phyloP scores from a whole-genome alignment of 64 coral and sea anemone species.

The Pocillopora verrucosa region DNA sequence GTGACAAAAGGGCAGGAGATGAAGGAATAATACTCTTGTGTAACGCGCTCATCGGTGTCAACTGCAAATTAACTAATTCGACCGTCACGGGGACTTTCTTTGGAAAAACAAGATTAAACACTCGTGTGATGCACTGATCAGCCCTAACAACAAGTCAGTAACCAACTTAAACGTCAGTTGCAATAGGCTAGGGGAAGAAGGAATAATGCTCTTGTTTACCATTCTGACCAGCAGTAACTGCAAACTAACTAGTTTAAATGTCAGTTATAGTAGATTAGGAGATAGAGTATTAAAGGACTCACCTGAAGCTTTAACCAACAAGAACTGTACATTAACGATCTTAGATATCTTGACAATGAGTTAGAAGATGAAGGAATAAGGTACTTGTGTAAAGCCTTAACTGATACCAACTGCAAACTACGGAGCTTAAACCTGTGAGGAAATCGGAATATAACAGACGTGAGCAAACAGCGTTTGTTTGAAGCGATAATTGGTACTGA shows the following conservation, averaged over 20 bases:
- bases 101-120: not conserved
- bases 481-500: not conserved
- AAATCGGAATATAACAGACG: not conserved
- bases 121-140: not conserved
- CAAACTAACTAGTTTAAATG: no score
- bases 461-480: not conserved
- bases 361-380: not conserved
- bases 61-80: not conserved
- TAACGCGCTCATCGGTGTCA: not conserved
- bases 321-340: not conserved
- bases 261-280: no score
- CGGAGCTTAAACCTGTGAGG: no score
- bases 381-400: not conserved
- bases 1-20: no score
- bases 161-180: no score
- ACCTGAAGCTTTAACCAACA: no score
- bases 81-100: not conserved
- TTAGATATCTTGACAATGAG: not conserved
- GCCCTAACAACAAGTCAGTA: not conserved
- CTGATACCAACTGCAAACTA: not conserved
- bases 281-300: no score
- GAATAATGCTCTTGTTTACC: no score
- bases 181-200: no score
- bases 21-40: not conserved
- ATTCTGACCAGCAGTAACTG: no score